A percentile compares a stretch with the other conserved stretches of the same genome.
Conservation (phyloP, 2,797 vertebrate species). For the Manis javanica region DNA sequence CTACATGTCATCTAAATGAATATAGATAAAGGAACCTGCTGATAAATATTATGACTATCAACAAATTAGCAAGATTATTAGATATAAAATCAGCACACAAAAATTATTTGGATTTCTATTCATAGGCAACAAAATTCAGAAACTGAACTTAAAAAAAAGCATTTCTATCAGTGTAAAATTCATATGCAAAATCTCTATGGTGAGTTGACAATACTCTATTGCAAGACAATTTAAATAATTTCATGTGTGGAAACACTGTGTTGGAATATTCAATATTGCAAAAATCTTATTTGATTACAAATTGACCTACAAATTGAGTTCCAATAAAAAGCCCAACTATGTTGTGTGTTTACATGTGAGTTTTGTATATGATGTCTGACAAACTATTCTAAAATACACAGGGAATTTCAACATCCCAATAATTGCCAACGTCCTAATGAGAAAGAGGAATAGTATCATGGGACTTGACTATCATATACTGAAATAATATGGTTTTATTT, state of each 20-base stretch:
- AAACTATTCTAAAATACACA: not conserved
- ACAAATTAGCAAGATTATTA: not conserved
- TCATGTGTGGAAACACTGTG: not conserved
- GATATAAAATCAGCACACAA: not conserved
- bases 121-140: not conserved
- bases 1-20: too few relatives aligned
- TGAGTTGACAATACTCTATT: not conserved
- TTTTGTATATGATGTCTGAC: not conserved
- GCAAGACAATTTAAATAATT: not conserved
- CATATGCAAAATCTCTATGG: not conserved
- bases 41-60: not conserved
- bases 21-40: not conserved
- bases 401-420: not conserved
- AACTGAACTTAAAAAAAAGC: not conserved
- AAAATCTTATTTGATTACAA: constrained; percentile 41
- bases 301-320: constrained; percentile 3
- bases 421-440: not conserved
- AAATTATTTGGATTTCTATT: not conserved
- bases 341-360: not conserved
- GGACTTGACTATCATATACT: not conserved
- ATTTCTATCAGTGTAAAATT: not conserved
- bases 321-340: not conserved
- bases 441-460: not conserved
- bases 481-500: not conserved
- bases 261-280: not conserved